A percentile compares a stretch with the other conserved stretches of the same genome.
Evolutionary conservation across 2,797 vertebrate species (phyloP).

Genomic region (Poecilia wingei): DNA sequence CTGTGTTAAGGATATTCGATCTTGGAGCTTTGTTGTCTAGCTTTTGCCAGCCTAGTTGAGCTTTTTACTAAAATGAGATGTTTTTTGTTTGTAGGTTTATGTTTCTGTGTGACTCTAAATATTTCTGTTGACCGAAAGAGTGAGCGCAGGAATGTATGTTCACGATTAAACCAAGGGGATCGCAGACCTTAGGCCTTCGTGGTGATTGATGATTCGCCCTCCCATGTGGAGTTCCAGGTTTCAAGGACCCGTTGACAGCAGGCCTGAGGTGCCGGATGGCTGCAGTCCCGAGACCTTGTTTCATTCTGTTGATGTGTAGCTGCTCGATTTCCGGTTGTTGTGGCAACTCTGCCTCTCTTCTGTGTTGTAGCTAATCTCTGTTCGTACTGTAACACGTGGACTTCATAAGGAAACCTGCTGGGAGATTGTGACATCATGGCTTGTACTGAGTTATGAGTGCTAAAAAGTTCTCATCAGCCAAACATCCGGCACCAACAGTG

Average conservation of each 20-base stretch:
- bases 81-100: background rate
- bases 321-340: slow-evolving; percentile 19
- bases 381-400: slow-evolving; percentile 4
- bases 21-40: background rate
- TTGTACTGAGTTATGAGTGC: background rate
- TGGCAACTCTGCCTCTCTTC: slow-evolving; percentile 20
- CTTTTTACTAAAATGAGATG: background rate
- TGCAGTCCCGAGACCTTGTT: slow-evolving; percentile 16
- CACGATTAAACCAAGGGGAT: background rate
- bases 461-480: slow-evolving; percentile 7
- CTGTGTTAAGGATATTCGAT: too few relatives aligned
- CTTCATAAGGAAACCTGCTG: slow-evolving; percentile 22
- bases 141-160: background rate
- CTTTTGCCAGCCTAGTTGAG: background rate
- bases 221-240: slow-evolving; percentile 45
- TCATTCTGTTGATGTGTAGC: slow-evolving; percentile 44
- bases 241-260: slow-evolving; percentile 59
- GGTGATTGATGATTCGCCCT: slow-evolving; percentile 46
- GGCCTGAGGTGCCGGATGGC: slow-evolving; percentile 39
- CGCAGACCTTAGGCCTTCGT: slow-evolving; percentile 20
- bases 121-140: slow-evolving; percentile 4
- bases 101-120: slow-evolving; percentile 14
- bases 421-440: slow-evolving; percentile 25
- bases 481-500: background rate
- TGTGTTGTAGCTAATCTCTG: slow-evolving; percentile 32